These are phyloP conservation scores for Drosophila demipolita DNA, from an alignment of 2,888 invertebrate genomes.

Conservation along the genomic window DNA sequence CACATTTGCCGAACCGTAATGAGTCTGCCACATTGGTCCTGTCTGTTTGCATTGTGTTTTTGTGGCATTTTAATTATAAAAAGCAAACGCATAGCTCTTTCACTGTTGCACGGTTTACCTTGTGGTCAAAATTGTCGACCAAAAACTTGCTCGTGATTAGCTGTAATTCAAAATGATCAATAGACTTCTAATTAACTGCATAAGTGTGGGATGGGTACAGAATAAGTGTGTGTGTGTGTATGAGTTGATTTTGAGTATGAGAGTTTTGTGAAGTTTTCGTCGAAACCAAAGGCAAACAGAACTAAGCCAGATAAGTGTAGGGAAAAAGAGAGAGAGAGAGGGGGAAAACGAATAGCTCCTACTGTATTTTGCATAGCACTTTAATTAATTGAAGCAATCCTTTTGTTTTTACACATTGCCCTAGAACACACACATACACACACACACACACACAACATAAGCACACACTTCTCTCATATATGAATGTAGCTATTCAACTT, in stretches of 20 bases:
- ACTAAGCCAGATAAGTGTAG: neutral
- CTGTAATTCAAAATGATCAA: slow-evolving; percentile 68
- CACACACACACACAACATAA: neutral
- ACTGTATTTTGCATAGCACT: neutral
- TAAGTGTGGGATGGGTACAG: neutral
- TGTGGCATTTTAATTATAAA: slow-evolving; percentile 78
- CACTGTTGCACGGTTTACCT: slow-evolving; percentile 14
- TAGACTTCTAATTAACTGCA: slow-evolving; percentile 71
- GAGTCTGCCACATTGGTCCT: slow-evolving; percentile 29
- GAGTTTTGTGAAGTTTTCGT: neutral
- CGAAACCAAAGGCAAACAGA: neutral
- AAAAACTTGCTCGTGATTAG: slow-evolving; percentile 50
- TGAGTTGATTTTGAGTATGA: neutral
- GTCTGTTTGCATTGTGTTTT: slow-evolving; percentile 48
- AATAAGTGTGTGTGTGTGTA: neutral
- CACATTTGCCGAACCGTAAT: slow-evolving; percentile 36
- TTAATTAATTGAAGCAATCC: slow-evolving; percentile 8
- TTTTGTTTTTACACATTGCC: slow-evolving; percentile 5
- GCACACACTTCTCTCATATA: slow-evolving; percentile 3
- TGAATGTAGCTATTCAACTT: slow-evolving; percentile 6
- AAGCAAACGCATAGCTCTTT: slow-evolving; percentile 22
- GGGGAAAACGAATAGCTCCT: neutral
- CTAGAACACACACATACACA: neutral
- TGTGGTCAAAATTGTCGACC: slow-evolving; percentile 40
- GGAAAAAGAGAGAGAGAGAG: neutral